These are phyloP conservation scores for Globodera ellingtonae DNA, from an alignment of 1,140 invertebrate genomes.

Conservation along the genomic window DNA sequence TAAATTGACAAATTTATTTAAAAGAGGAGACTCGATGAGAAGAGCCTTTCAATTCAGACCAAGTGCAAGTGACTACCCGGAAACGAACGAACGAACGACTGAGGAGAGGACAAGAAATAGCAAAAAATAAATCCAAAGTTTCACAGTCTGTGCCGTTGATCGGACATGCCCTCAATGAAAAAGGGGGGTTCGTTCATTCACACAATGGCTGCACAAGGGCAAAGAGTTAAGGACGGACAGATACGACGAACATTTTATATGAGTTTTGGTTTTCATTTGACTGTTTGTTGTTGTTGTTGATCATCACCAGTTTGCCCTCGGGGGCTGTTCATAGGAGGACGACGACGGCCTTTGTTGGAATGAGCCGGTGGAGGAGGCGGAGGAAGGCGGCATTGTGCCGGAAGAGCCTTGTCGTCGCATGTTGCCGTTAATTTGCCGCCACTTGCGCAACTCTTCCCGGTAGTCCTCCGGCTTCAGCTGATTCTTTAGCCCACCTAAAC, in stretches of 20 bases:
- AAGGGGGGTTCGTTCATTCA: no score
- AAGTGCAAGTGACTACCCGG: not conserved
- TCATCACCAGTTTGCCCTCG: not conserved
- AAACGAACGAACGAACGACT: not conserved
- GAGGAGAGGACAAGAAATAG: not conserved
- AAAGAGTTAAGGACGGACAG: no score
- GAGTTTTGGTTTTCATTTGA: no score
- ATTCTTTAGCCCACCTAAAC: conserved; percentile 79
- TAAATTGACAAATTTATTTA: not conserved
- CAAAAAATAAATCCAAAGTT: not conserved
- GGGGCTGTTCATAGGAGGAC: not conserved
- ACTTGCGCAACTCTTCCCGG: conserved; percentile 85
- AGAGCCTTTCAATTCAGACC: no score
- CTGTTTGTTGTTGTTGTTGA: not conserved
- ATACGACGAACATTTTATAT: no score
- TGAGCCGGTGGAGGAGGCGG: not conserved
- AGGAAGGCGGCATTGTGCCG: conserved; percentile 5
- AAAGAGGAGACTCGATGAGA: not conserved
- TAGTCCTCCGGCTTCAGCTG: conserved; percentile 85
- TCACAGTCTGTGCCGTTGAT: not conserved
- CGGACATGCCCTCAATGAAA: not conserved
- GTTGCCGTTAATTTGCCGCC: conserved; percentile 68
- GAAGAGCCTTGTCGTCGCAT: conserved; percentile 5
- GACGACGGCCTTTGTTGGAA: not conserved
- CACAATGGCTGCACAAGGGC: no score